Conservation (phyloP, 2,113 vertebrate genomes). For the Tor tambroides region DNA sequence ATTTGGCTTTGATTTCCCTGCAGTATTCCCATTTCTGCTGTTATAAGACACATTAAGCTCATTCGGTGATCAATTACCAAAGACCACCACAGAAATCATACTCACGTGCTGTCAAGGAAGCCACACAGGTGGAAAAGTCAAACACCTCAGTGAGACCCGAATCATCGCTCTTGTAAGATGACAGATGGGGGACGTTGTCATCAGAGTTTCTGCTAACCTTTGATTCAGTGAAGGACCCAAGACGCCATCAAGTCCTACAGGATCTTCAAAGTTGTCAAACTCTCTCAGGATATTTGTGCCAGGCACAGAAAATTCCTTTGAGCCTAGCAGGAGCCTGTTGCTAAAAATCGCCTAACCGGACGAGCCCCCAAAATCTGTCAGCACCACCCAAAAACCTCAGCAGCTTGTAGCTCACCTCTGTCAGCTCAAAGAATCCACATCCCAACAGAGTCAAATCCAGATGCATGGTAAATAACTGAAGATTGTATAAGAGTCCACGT, state of each 20-base stretch:
- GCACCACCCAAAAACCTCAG: not conserved
- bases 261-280: conserved; percentile 2
- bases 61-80: not conserved
- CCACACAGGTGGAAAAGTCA: conserved; percentile 14
- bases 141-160: not conserved
- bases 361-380: conserved; percentile 10
- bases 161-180: not conserved
- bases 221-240: not conserved
- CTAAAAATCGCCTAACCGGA: not conserved
- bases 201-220: not conserved
- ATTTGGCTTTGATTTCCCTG: not conserved
- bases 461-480: not conserved
- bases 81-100: not conserved
- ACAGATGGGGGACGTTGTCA: not conserved
- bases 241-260: not conserved
- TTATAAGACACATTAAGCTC: not conserved
- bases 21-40: not conserved
- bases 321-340: not conserved
- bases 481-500: not conserved
- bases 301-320: not conserved
- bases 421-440: not conserved
- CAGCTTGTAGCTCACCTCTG: conserved; percentile 16
- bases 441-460: conserved; percentile 23
- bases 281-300: not conserved
- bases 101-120: conserved; percentile 11